Evolutionary conservation across 2,888 invertebrate species (phyloP), one percentile per base, ranked within the genome.

Genomic region (Cacoxenus indagator): DNA sequence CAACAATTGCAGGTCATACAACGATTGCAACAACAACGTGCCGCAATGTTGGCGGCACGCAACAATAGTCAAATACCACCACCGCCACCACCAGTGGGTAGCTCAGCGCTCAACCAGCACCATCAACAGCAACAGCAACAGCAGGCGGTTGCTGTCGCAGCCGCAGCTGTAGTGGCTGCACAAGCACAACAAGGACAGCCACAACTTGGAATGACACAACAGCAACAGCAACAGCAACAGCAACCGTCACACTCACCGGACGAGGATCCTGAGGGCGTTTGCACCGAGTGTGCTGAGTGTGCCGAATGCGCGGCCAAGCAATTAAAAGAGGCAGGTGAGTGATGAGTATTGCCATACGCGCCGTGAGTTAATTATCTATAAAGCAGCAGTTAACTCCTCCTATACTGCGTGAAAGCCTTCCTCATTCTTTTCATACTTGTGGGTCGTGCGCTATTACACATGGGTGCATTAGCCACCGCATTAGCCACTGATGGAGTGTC

Each of bases 1-100:
- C 90, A 90, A 78, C 90, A 90, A 78, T 89, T 92, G 81, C 91
- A 91, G 86, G 91, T 92, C 77, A 89, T 92, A 85, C 91, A 91
- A 74, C 89, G 91, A 79, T 88, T 92, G 85, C 91, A 92, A 89
- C 90, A 91, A 75, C 90, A 91, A 85, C 87, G 91, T 9, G 87
- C 89, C 73, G 87, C 87, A 61, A 88, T 86, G 84, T 89, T 92
- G 75, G 92, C 87, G 67, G 87, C 87, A 37, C 84, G 87, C 54
- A 87, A 83, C 70, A 82, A 75, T 72, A 82, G 76, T 64, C 78
- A 76, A 70, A 75, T 76, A 62, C 75, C 77, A 67, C 78, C 80
- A 62, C 76, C 80, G 46, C 77, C 80, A 64, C 76, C 78, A 45
- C 69, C 72, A 72, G 77, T 77, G 9, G 75, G 72, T 70, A 31